Percentiles rank a stretch among this genome's conserved stretches.
Evolutionary conservation across 2,797 vertebrate species (phyloP).

Genomic region (Xerus rutilus): DNA sequence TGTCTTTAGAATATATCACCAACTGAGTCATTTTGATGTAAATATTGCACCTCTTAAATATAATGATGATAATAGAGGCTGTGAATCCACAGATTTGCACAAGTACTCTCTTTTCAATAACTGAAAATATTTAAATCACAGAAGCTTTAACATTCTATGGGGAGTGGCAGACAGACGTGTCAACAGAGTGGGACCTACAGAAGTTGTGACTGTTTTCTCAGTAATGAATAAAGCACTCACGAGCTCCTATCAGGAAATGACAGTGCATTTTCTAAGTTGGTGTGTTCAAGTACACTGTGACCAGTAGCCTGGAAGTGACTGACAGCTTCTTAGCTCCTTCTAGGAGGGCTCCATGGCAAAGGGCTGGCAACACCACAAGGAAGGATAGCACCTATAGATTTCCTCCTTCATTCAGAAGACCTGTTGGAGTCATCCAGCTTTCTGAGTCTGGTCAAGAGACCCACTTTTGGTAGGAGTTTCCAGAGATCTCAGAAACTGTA

Average conservation of each 20-base stretch:
- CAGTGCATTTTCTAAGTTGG: not conserved
- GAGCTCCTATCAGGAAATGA: not conserved
- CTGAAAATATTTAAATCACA: conserved; percentile 74
- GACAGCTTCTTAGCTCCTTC: not conserved
- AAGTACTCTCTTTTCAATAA: conserved; percentile 66
- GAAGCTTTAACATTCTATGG: conserved; percentile 65
- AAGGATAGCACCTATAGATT: not conserved
- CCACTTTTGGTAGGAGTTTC: not conserved
- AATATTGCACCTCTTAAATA: conserved; percentile 83
- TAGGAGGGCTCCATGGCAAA: not conserved
- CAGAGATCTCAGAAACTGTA: not conserved
- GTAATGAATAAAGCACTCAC: conserved; percentile 35
- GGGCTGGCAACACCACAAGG: not conserved
- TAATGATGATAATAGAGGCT: conserved; percentile 78
- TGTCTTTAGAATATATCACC: conserved; percentile 82
- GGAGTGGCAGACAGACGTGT: conserved; percentile 61
- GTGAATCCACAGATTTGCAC: conserved; percentile 64
- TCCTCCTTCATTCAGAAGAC: not conserved
- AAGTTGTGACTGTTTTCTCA: conserved; percentile 34
- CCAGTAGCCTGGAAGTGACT: not conserved
- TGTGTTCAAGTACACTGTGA: not conserved
- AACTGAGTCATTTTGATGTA: conserved; percentile 79
- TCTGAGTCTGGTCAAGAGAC: not conserved
- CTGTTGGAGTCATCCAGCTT: not conserved
- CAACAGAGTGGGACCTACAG: conserved; percentile 46